Evolutionary conservation across 2,888 invertebrate genomes (phyloP), one percentile per base, ranked within the genome.

Genomic region (Lycaena phlaeas): DNA sequence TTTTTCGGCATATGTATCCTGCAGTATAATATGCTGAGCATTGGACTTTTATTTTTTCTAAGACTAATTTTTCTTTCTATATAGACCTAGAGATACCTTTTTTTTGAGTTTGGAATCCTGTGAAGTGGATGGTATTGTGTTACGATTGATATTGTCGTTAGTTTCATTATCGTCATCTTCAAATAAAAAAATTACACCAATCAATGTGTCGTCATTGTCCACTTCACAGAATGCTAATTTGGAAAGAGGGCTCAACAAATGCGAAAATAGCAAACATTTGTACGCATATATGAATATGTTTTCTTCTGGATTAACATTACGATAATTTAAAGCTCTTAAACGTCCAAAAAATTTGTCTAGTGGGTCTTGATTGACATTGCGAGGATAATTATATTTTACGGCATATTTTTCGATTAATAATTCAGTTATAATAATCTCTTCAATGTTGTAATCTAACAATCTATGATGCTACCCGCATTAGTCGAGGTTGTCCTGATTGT

Each of bases 311-410:
- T 53, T 52, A 3, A 51, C 31, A 29, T 54, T 52, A 14, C 50
- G n/a, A n/a, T 46, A 53, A 37, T 54, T 53, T 2, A 51, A 14
- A 5, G 53, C 51, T 34, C 49, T 50, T 17, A 52, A 36, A 30
- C 49, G 34, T 4, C 52, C 53, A 48, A 54, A 55, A 43, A 52
- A 54, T 29, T 42, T 49, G 36, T 54, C 52, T 1, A 53, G 37
- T 14, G 47, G 50, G 29, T 54, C 53, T 38, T 54, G 56, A 28
- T 56, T 56, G 27, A 52, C 26, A 25, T 40, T 2, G 29, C 53
- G 26, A 3, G 51, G 46, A 38, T 53, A 52, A 40, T 41, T 49
- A 42, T 46, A 27, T 28, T 14, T 7, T 28, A 54, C 38, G 1
- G 27, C 36, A 49, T 48, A 46, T 44, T 38, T 30, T 7, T 44